phyloP scores from a whole-genome alignment of 2,113 vertebrate species.

The Lucifuga dentata region DNA sequence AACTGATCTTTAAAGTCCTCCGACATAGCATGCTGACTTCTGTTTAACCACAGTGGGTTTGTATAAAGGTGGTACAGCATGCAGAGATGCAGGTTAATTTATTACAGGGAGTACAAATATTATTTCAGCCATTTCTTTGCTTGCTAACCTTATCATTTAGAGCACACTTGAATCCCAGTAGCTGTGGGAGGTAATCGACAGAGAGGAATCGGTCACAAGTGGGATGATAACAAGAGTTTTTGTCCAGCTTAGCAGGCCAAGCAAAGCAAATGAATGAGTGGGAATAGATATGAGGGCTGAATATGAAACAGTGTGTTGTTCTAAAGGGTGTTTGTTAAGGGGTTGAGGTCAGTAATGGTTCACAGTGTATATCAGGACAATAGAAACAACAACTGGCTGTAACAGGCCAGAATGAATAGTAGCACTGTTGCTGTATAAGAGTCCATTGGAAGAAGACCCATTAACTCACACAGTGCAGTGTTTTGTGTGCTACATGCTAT shows the following conservation, averaged over 20 bases:
- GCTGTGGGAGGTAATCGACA: conserved; percentile 33
- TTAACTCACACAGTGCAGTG: conserved; percentile 12
- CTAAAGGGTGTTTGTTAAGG: conserved; percentile 62
- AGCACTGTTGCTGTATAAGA: conserved; percentile 32
- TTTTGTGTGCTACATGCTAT: too few relatives aligned
- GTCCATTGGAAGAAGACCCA: conserved; percentile 28
- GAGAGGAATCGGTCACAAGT: conserved; percentile 31
- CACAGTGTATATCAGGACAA: conserved; percentile 49
- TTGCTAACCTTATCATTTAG: conserved; percentile 1
- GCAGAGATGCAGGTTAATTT: not conserved
- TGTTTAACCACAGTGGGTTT: not conserved
- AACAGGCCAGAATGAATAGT: conserved; percentile 40
- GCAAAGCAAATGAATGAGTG: conserved; percentile 32
- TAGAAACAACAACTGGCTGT: conserved; percentile 43
- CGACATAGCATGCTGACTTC: too few relatives aligned
- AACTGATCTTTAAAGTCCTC: too few relatives aligned
- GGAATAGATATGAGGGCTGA: conserved; percentile 33
- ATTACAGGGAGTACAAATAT: not conserved
- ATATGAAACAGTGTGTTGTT: conserved; percentile 31
- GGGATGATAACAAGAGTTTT: conserved; percentile 51
- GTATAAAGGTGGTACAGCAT: not conserved
- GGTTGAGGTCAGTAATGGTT: conserved; percentile 52
- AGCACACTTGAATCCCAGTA: conserved; percentile 35
- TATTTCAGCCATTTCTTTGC: conserved; percentile 8
- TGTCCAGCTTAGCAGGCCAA: conserved; percentile 25